Percentiles rank a stretch among this genome's conserved stretches.
Conservation (phyloP, 2,113 vertebrate species). For the Callaeas wilsoni region DNA sequence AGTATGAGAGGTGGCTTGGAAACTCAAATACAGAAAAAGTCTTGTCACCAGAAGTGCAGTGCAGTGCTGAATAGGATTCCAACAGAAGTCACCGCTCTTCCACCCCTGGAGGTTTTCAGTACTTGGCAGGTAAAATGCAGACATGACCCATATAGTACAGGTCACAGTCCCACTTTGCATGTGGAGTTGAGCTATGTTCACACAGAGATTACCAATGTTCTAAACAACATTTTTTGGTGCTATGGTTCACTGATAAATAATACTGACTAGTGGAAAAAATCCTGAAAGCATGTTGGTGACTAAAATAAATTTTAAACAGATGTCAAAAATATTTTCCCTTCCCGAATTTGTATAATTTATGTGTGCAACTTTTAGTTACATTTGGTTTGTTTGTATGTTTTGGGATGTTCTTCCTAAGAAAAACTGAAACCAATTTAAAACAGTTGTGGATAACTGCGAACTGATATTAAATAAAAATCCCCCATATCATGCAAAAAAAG, state of each 20-base stretch:
- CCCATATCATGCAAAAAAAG: rapidly evolving
- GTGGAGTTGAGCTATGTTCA: neutral
- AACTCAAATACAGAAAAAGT: neutral
- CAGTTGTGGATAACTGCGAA: neutral
- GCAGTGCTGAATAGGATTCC: neutral
- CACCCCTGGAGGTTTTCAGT: neutral
- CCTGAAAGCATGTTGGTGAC: neutral
- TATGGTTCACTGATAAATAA: neutral
- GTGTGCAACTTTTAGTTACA: neutral
- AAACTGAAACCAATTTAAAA: neutral
- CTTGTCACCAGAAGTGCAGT: neutral
- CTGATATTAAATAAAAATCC: neutral
- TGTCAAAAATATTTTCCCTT: neutral
- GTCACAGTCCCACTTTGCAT: rapidly evolving
- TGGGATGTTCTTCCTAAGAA: neutral
- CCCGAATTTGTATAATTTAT: neutral
- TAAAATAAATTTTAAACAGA: neutral
- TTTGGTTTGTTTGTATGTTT: neutral
- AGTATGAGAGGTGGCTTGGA: neutral
- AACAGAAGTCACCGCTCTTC: neutral
- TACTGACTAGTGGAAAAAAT: neutral
- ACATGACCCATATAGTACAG: neutral
- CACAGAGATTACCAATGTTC: neutral
- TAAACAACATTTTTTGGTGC: neutral
- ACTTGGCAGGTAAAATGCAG: neutral